Evolutionary conservation across 2,888 invertebrate species (phyloP).

Genomic region (Pachydiplax longipennis): DNA sequence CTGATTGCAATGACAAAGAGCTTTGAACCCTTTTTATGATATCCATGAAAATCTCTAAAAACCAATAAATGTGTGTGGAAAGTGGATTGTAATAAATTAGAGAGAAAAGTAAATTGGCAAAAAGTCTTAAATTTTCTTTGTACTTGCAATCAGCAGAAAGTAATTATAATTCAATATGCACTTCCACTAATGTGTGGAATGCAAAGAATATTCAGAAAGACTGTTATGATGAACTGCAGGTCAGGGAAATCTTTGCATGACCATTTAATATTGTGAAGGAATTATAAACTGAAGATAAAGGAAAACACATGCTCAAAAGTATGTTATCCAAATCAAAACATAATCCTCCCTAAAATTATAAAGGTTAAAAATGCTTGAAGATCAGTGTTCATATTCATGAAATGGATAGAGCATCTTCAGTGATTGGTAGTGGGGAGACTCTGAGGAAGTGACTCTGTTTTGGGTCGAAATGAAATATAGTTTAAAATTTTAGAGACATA

Average conservation of each 20-base stretch:
- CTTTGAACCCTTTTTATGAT: conserved; percentile 5
- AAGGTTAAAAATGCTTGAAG: not conserved
- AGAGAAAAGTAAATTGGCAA: not conserved
- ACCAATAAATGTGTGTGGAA: conserved; percentile 9
- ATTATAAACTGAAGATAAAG: not conserved
- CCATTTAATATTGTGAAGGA: not conserved
- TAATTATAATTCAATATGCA: not conserved
- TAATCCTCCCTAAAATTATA: not conserved
- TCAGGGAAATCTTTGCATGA: not conserved
- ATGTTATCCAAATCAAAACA: not conserved
- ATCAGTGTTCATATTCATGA: conserved; percentile 11
- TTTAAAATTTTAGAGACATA: conserved; percentile 29
- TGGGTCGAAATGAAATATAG: conserved; percentile 10
- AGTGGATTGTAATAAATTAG: not conserved
- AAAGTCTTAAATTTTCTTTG: not conserved
- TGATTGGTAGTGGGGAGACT: not conserved
- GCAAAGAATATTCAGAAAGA: conserved; percentile 22
- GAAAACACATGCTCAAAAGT: not conserved
- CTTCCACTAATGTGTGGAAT: conserved; percentile 2
- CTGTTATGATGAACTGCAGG: conserved; percentile 12
- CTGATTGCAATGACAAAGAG: conserved; percentile 43
- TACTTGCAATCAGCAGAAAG: conserved; percentile 24
- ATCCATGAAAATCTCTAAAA: not conserved
- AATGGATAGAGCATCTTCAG: not conserved
- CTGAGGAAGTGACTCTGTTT: conserved; percentile 34